These are phyloP conservation scores for Alosa sapidissima DNA, from an alignment of 2,797 vertebrate genomes.

Conservation along the genomic window DNA sequence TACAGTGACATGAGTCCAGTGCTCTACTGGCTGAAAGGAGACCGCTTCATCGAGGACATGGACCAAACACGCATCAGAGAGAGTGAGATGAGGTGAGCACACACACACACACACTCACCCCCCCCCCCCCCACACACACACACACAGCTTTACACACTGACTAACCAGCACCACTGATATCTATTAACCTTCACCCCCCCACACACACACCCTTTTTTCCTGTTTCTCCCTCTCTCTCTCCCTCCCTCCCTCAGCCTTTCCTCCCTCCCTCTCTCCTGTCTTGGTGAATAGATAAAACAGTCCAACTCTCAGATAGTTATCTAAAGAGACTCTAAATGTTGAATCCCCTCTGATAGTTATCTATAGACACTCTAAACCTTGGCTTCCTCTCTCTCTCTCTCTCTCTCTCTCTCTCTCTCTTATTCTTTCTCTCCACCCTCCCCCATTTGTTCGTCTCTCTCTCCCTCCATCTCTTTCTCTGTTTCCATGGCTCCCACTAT, in stretches of 20 bases:
- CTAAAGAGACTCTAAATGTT: background rate
- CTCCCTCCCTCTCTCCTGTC: background rate
- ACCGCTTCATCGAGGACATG: constrained; percentile 97
- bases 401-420: background rate
- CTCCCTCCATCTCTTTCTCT: constrained; percentile 52
- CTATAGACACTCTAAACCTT: background rate
- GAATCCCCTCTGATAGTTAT: background rate
- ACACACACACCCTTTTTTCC: background rate
- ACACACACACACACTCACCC: constrained; percentile 9
- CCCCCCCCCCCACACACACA: constrained; percentile 1
- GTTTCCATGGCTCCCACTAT: constrained; percentile 78
- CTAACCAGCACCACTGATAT: no score
- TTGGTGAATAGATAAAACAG: background rate
- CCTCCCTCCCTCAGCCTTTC: background rate
- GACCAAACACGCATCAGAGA: constrained; percentile 94
- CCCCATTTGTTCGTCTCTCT: background rate
- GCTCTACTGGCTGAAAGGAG: constrained; percentile 99
- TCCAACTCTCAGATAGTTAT: background rate
- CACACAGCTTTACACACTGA: background rate
- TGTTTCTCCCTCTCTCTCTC: constrained; percentile 9
- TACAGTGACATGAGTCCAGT: constrained; percentile 93
- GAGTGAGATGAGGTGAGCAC: constrained; percentile 88
- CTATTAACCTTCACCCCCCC: no score
- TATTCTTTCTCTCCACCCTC: background rate
- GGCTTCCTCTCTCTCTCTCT: background rate